Conservation (phyloP, 2,888 invertebrate genomes). For the Eremobia ochroleuca region DNA sequence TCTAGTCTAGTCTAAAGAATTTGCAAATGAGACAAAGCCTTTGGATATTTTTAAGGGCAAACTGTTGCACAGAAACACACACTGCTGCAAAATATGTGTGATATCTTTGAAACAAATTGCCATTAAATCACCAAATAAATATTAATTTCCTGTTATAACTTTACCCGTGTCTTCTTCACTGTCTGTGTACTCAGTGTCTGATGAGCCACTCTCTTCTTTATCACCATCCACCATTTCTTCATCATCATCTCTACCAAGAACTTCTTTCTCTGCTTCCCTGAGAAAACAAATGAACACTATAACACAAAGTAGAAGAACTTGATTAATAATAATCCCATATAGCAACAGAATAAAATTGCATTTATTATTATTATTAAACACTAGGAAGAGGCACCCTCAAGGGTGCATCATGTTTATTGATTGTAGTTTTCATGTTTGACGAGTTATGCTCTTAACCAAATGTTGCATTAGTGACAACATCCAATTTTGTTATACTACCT, state of each 20-base stretch:
- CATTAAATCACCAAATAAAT: neutral
- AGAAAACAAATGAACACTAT: slow-evolving; percentile 28
- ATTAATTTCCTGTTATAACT: neutral
- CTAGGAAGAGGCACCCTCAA: neutral
- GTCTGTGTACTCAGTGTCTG: slow-evolving; percentile 96
- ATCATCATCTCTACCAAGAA: slow-evolving; percentile 94
- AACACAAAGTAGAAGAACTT: neutral
- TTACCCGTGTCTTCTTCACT: slow-evolving; percentile 96
- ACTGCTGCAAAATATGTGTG: neutral
- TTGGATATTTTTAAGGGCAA: neutral
- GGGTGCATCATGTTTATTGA: neutral
- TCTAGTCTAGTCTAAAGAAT: neutral
- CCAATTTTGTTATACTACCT: neutral
- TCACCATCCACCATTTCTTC: slow-evolving; percentile 92
- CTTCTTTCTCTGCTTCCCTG: slow-evolving; percentile 94
- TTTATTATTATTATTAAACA: no score
- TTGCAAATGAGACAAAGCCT: neutral
- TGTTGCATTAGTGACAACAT: neutral
- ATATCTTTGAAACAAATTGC: neutral
- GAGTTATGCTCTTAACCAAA: neutral
- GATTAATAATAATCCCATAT: neutral
- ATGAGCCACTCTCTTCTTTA: slow-evolving; percentile 93
- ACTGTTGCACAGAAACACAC: neutral
- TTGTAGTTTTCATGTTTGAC: neutral
- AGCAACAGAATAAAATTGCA: neutral